Percentiles rank a stretch among this genome's conserved stretches.
Evolutionary conservation across 1,140 invertebrate genomes (phyloP).

Genomic region (Eufriesea mexicana): DNA sequence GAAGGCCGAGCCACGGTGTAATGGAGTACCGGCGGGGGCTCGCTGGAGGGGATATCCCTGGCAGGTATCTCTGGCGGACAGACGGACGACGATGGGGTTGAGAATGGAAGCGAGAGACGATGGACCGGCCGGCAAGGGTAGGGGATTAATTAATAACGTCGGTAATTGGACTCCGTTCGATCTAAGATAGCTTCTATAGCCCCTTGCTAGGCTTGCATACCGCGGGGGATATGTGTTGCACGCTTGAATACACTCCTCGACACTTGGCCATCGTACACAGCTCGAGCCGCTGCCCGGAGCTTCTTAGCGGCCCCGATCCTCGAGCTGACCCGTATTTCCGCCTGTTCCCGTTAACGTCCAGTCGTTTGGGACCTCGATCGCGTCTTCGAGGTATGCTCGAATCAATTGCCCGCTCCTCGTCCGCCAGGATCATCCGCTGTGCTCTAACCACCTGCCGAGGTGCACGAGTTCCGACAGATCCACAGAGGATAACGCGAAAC

Average conservation of each 20-base stretch:
- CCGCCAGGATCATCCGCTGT: neutral
- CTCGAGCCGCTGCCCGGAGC: neutral
- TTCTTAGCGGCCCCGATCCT: slow-evolving; percentile 25
- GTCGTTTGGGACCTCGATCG: neutral
- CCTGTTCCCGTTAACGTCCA: neutral
- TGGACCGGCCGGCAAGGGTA: slow-evolving; percentile 55
- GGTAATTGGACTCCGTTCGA: slow-evolving; percentile 77
- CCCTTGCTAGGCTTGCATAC: slow-evolving; percentile 59
- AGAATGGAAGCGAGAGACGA: slow-evolving; percentile 72
- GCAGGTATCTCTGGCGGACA: slow-evolving; percentile 73
- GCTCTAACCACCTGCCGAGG: neutral
- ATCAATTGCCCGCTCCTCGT: slow-evolving; percentile 30
- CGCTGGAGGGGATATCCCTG: slow-evolving; percentile 60
- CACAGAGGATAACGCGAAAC: no score
- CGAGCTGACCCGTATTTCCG: slow-evolving; percentile 22
- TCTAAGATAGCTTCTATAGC: slow-evolving; percentile 75
- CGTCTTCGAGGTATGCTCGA: slow-evolving; percentile 10
- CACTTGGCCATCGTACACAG: slow-evolving; percentile 15
- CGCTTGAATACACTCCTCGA: slow-evolving; percentile 60
- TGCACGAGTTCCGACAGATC: neutral
- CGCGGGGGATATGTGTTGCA: slow-evolving; percentile 60
- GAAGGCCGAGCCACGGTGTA: slow-evolving; percentile 55
- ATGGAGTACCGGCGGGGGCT: slow-evolving; percentile 51
- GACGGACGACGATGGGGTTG: slow-evolving; percentile 71
- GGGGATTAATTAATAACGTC: slow-evolving; percentile 78